Base-by-base conservation (phyloP, 2,797 vertebrate genomes). In the Periophthalmus magnuspinnatus region DNA sequence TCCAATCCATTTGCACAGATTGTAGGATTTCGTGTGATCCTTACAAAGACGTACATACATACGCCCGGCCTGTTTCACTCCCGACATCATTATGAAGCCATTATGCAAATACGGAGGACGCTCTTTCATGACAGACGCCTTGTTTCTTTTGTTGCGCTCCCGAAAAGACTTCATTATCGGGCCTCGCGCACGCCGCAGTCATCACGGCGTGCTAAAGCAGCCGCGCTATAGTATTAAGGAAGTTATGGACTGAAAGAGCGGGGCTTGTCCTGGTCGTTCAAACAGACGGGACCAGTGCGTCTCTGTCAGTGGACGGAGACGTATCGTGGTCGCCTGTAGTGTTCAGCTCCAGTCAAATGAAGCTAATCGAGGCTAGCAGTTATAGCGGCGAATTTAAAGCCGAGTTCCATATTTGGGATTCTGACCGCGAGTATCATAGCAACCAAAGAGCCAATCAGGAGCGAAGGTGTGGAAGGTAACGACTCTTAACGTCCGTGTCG, bases 241-340 rank as follows among this genome's bases (percentile, higher is more conserved):
- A 50, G 24, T 50, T 50, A 52, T 50, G 28, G 8, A 6, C 14
- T 28, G 28, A 65, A 19, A 50, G 24, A 65, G n/a, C 19, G 24
- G 63, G 7, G 16, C 50, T 52, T n/a, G 47, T 65, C 21, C 41
- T 45, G 41, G 6, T 22, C 22, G 28, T 45, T 63, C 36, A 47
- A 63, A 21, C 9, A 41, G 59, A n/a, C 9, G 41, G 36, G 19
- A 32, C 32, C 28, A 55, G 61, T 74, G 58, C 21, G 60, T 64
- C 55, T 16, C 19, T 57, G 63, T 67, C 62, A 22, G 1, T 41
- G 73, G 72, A 74, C 78, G 17, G 6, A n/a, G 48, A n/a, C n/a
- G 38, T 45, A 14, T n/a, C n/a, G n/a, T n/a, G n/a, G 28, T 28
- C 28, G 28, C 28, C 28, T 28, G 28, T 28, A 28, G 28, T 28